Base-by-base conservation (phyloP, 2,888 invertebrate species). In the Cheilosia urbana region DNA sequence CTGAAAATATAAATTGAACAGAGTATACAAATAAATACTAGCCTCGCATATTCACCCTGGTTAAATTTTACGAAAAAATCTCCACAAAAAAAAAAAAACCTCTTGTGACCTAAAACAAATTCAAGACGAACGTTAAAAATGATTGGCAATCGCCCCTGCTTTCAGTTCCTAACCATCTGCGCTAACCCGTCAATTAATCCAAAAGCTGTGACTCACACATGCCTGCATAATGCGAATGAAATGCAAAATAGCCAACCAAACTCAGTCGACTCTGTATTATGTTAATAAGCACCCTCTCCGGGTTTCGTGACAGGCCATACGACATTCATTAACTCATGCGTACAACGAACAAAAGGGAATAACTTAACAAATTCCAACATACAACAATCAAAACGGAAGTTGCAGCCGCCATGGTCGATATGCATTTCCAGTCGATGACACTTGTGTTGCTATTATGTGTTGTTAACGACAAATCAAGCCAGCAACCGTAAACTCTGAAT, bases 381-480 rank as follows among this genome's bases (percentile, higher is more conserved):
- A 83, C 79, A 79, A 83, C 79, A 79, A 79, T 69, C 57, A 68
- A 78, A 83, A 79, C 83, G 83, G 83, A 83, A 83, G 83, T 83
- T 79, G 78, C 24, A 68, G 72, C 66, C 82, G 82, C 78, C 83
- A 78, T 83, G 83, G 78, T 62, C 63, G 78, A 72, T 68, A 83
- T 83, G 83, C 83, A 83, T 63, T 83, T 79, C 66, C 79, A 83
- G 73, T 73, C 73, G 57, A 73, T 79, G 79, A 73, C 73, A 73
- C 63, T 83, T 65, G 37, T 42, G 66, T 45, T 40, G 66, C 47
- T 58, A n/a, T n/a, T 21, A 6, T n/a, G 19, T 34, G 51, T 62
- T 17, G 53, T 40, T 51, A 45, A 47, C 19, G 34, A 55, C 79
- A 79, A 79, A 79, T 72, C 66, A 66, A 79, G 73, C 58, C 60